Evolutionary conservation across 2,797 vertebrate genomes (phyloP), one percentile per base, ranked within the genome.

Genomic region (Schizopygopsis pylzovi): DNA sequence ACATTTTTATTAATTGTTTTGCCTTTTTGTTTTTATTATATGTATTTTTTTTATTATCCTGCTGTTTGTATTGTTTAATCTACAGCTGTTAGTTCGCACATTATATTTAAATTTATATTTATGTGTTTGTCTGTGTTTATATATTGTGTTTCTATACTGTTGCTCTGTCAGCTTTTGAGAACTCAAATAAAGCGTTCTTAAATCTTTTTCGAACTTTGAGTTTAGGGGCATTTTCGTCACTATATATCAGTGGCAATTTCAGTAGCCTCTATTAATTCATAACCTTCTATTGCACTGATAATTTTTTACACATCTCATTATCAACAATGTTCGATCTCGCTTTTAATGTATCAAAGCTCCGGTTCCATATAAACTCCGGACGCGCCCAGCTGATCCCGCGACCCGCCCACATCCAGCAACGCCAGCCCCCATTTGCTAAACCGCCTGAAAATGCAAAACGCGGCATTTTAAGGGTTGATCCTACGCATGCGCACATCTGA

Each of bases 401-500:
- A 47, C 13, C 81, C 85, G 81, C 85, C 85, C 81, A 72, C 18
- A 41, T 63, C 52, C 33, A 79, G 75, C 52, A 82, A 65, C 75
- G 33, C 75, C 22, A 0, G 16, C 22, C 33, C 75, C 56, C 47
- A 86, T 83, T 86, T 12, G 85, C 47, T 33, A 25, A 33, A 22
- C 28, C 16, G 72, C 84, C 91, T 82, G 87, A 88, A 75, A 83
- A 20, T 83, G 89, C 87, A 91, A 93, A 93, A 93, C 94, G 92
- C 91, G 86, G 92, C 90, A 89, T 89, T 89, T 85, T 84, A 94
- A 93, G 95, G 89, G 91, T 90, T 81, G 88, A 87, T 85, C 86
- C 47, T 85, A 77, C 94, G 93, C 96, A 95, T 95, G 96, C 96
- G 95, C 94, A 93, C 20, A 89, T 8, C 63, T 11, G 4, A 1